Base-by-base conservation (phyloP, 2,888 invertebrate species). In the Emmelina monodactyla region DNA sequence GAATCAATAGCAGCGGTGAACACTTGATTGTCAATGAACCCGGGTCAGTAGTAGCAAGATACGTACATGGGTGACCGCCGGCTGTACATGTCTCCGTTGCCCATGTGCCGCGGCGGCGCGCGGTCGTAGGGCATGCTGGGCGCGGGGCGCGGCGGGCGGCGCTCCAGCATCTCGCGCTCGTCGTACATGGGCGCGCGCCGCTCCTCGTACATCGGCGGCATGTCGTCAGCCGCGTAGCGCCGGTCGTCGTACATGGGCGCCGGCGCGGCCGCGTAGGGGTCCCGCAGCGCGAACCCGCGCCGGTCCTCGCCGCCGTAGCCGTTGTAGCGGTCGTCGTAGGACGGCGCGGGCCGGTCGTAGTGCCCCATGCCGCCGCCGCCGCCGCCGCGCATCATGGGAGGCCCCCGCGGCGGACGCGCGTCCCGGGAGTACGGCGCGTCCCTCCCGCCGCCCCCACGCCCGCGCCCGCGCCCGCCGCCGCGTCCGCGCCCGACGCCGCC, bases 51-150 rank as follows among this genome's bases (percentile, higher is more conserved):
- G 6, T 13, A 12, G 16, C 7, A 2, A 32, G 7, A 12, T 22
- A 9, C 14, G 11, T n/a, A n/a, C 28, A 15, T 14, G 31, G 70
- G 71, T 32, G 73, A 68, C 41, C 82, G 63, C 38, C 82, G 58
- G 55, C 78, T 79, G 56, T 72, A 83, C 75, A 82, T 80, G 40
- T 72, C 72, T 4, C 73, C 75, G 38, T 72, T 75, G 44, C 66
- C 66, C 58, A 71, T 62, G 22, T 65, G 62, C 13, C 70, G 49
- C 0, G 69, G 66, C 10, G 68, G 56, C 5, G 60, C 53, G 5
- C 75, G 56, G 15, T 78, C 79, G 42, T 70, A 72, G 9, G 63
- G 53, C 1, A 62, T 55, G 37, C 64, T 62, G 22, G 56, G 61
- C 11, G 50, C 53, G 13, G 57, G 50, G 10, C 60, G 57, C 57